Percentiles rank a stretch among this genome's conserved stretches.
Evolutionary conservation across 2,797 vertebrate species (phyloP).

Genomic region (Gambelia wislizenii): DNA sequence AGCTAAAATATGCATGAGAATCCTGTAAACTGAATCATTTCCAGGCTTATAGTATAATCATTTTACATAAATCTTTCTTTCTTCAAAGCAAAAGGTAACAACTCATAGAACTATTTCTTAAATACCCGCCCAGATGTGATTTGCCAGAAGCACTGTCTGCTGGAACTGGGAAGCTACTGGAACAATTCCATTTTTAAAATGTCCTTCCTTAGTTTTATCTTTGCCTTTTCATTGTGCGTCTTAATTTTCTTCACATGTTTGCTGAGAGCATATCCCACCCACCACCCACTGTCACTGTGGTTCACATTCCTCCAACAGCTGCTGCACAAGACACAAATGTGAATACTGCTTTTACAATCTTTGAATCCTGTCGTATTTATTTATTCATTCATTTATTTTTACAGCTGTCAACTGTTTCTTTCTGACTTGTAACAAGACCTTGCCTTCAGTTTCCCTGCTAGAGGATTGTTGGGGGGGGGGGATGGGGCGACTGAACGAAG

Average conservation of each 20-base stretch:
- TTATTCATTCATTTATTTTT: neutral
- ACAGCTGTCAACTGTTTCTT: neutral
- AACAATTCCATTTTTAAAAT: neutral
- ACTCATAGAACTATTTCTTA: conserved; percentile 15
- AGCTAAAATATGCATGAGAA: conserved; percentile 28
- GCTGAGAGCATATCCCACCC: neutral
- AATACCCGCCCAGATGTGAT: neutral
- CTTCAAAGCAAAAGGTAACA: conserved; percentile 7
- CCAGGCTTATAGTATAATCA: conserved; percentile 20
- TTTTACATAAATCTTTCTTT: neutral
- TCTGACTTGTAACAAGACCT: conserved; percentile 5
- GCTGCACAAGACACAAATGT: neutral
- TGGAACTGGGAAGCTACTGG: neutral
- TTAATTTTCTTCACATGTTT: conserved; percentile 8
- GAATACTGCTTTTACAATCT: neutral
- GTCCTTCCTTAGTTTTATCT: neutral
- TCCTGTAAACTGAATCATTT: conserved; percentile 1
- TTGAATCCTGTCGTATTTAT: neutral
- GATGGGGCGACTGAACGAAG: neutral
- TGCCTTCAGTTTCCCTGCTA: neutral
- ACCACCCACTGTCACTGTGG: neutral
- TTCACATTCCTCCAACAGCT: conserved; percentile 11
- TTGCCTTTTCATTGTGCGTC: neutral
- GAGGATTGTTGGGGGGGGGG: neutral
- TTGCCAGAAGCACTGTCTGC: neutral